Percentiles rank a stretch among this genome's conserved stretches.
These are phyloP conservation scores for Brachionus sp. DNA, from an alignment of 1,140 invertebrate species.

Conservation along the genomic window DNA sequence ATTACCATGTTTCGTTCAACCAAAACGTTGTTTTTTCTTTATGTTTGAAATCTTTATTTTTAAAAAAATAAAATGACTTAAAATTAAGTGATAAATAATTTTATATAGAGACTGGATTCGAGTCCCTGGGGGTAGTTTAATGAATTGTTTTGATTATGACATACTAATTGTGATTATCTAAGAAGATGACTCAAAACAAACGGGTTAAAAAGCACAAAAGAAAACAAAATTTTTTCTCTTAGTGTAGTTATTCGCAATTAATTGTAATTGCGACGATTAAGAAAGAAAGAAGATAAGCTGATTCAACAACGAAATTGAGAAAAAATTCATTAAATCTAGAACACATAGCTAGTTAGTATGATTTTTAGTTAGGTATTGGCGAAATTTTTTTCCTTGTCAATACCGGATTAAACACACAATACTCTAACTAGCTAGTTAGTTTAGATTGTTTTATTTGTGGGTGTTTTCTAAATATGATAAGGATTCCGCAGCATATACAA, in stretches of 20 bases:
- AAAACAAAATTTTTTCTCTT: slow-evolving; percentile 37
- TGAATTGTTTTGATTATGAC: not conserved
- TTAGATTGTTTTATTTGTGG: slow-evolving; percentile 29
- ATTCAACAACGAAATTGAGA: slow-evolving; percentile 4
- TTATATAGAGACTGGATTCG: slow-evolving; percentile 8
- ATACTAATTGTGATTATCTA: slow-evolving; percentile 32
- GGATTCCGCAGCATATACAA: not conserved
- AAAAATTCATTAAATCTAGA: slow-evolving; percentile 18
- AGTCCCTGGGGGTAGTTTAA: not conserved
- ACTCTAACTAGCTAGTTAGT: slow-evolving; percentile 8
- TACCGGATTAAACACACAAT: slow-evolving; percentile 11
- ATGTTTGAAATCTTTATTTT: not conserved
- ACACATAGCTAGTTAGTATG: slow-evolving; percentile 17
- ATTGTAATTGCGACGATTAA: slow-evolving; percentile 6
- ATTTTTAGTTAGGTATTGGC: slow-evolving; percentile 30
- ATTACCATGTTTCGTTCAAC: not conserved
- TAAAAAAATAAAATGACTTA: not conserved
- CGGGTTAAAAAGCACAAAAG: slow-evolving; percentile 30
- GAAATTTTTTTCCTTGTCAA: not conserved
- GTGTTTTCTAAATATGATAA: slow-evolving; percentile 37
- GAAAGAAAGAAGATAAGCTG: slow-evolving; percentile 15
- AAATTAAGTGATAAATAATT: slow-evolving; percentile 17
- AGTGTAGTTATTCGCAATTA: slow-evolving; percentile 40
- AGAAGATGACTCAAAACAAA: not conserved
- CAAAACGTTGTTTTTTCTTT: not conserved